These are phyloP conservation scores for Lepidocyrtinus sp. DNA, from an alignment of 2,888 invertebrate genomes.

Conservation along the genomic window DNA sequence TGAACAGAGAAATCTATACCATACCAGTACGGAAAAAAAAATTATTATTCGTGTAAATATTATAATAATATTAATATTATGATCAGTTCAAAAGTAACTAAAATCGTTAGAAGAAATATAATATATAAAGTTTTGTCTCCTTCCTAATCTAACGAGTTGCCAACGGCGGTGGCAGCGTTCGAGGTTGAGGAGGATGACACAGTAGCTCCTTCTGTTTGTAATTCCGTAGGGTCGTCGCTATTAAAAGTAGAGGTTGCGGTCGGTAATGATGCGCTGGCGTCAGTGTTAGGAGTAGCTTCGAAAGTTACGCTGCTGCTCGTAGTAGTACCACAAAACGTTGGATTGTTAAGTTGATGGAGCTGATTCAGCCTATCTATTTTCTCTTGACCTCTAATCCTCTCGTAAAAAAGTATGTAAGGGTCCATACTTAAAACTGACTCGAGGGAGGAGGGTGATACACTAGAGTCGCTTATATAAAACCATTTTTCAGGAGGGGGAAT, in stretches of 20 bases:
- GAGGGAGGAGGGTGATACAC: constrained; percentile 86
- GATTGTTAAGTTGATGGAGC: constrained; percentile 32
- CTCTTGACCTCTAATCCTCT: constrained; percentile 78
- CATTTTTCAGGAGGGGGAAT: constrained; percentile 83
- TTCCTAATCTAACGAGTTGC: constrained; percentile 37
- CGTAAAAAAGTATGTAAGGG: constrained; percentile 97
- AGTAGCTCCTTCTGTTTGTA: neutral
- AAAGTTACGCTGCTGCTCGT: constrained; percentile 5
- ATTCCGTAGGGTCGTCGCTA: too few relatives aligned
- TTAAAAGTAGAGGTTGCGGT: too few relatives aligned
- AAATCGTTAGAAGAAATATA: constrained; percentile 12
- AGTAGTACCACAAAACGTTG: neutral
- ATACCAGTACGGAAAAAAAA: neutral
- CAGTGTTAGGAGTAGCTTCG: constrained; percentile 32
- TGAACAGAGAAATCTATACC: neutral
- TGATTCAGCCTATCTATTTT: constrained; percentile 51
- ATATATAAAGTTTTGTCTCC: neutral
- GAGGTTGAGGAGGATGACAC: constrained; percentile 23
- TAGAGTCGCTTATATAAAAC: constrained; percentile 95
- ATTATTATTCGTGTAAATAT: neutral
- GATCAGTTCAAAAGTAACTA: constrained; percentile 6
- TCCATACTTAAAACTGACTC: constrained; percentile 86
- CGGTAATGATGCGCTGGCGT: neutral
- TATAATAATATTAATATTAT: too few relatives aligned
- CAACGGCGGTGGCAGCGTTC: neutral